Conservation (phyloP, 2,888 invertebrate genomes). For the Thymelicus acteon region DNA sequence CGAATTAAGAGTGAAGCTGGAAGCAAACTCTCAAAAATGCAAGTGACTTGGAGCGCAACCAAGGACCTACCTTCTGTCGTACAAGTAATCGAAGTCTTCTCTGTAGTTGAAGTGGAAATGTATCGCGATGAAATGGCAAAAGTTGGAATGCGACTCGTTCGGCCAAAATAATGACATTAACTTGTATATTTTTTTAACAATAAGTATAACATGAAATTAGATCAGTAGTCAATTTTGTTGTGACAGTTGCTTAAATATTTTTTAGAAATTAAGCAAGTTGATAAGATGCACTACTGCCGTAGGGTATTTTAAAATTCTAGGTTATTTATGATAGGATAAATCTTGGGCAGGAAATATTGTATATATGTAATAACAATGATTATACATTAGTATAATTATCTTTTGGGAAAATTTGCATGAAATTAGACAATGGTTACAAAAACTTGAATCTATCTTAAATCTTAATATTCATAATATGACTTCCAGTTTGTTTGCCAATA, state of each 20-base stretch:
- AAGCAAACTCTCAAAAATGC: constrained; percentile 71
- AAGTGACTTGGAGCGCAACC: constrained; percentile 64
- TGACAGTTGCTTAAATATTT: constrained; percentile 3
- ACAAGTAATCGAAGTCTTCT: constrained; percentile 75
- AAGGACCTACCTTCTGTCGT: constrained; percentile 54
- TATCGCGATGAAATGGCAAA: constrained; percentile 70
- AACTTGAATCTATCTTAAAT: too few species aligned
- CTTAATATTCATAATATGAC: too few species aligned
- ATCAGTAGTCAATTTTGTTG: constrained; percentile 8
- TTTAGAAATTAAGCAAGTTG: constrained; percentile 8
- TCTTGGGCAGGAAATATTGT: neutral
- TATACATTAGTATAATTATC: too few species aligned
- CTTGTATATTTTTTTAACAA: constrained; percentile 13
- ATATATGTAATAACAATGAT: too few species aligned
- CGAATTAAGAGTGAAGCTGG: constrained; percentile 71
- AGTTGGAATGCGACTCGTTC: constrained; percentile 72
- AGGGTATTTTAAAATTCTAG: constrained; percentile 2
- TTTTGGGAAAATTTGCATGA: too few species aligned
- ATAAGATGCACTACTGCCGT: neutral
- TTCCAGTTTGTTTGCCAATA: too few species aligned
- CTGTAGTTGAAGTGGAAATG: constrained; percentile 69
- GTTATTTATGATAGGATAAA: neutral
- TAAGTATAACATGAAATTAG: constrained; percentile 13
- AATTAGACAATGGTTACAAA: too few species aligned
- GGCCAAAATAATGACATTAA: constrained; percentile 49